Conservation (phyloP, 2,797 vertebrate species). For the Anguilla pacifica region DNA sequence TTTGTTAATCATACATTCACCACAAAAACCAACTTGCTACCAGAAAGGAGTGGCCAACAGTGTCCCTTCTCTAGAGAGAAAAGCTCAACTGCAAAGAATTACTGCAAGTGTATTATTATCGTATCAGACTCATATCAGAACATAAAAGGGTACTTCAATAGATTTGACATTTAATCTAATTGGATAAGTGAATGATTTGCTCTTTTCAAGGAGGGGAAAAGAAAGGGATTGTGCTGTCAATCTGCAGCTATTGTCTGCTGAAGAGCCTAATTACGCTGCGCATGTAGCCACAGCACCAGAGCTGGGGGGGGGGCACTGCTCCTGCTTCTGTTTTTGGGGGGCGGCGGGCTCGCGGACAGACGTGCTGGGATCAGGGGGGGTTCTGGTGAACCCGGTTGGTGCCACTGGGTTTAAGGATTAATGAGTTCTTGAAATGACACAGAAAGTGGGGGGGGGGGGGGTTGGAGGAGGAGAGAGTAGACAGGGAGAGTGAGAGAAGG, state of each 20-base stretch:
- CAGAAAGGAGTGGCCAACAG: not conserved
- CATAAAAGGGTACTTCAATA: constrained; percentile 19
- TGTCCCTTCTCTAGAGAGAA: not conserved
- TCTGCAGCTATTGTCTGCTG: constrained; percentile 14
- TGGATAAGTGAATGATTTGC: constrained; percentile 24
- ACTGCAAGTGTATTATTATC: not conserved
- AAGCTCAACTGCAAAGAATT: not conserved
- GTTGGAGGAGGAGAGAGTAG: not conserved
- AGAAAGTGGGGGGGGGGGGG: not conserved
- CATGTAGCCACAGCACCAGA: not conserved
- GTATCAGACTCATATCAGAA: not conserved
- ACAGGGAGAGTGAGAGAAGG: not conserved
- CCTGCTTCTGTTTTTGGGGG: not conserved
- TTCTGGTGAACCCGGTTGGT: not conserved
- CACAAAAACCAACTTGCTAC: not conserved
- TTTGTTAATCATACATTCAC: not conserved
- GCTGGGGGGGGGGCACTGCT: not conserved
- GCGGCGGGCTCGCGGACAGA: not conserved
- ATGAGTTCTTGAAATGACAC: not conserved
- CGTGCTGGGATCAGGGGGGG: not conserved
- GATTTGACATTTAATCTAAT: constrained; percentile 5
- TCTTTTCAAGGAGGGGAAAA: constrained; percentile 12
- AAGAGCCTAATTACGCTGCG: not conserved
- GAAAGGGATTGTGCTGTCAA: constrained; percentile 8
- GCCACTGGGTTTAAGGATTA: not conserved